A percentile compares a stretch with the other conserved stretches of the same genome.
Conservation (phyloP, 2,797 vertebrate species). For the Danio kyathit region DNA sequence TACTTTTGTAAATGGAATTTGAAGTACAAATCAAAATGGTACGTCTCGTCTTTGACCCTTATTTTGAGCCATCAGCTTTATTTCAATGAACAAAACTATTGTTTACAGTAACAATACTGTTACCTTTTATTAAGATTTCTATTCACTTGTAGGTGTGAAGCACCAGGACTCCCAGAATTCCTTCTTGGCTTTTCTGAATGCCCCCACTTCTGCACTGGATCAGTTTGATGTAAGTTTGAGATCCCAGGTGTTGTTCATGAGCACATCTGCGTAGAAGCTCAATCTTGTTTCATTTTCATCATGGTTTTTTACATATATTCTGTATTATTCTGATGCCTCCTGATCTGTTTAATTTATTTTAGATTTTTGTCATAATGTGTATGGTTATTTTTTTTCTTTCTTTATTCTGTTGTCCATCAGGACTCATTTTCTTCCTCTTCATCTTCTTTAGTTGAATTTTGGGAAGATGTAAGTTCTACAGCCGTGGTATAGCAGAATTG, state of each 20-base stretch:
- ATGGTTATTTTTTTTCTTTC: conserved; percentile 73
- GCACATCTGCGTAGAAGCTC: neutral
- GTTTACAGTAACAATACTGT: neutral
- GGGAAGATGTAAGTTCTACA: conserved; percentile 92
- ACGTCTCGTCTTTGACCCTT: too few relatives aligned
- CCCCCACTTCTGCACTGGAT: conserved; percentile 93
- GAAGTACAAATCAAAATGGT: too few relatives aligned
- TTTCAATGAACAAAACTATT: neutral
- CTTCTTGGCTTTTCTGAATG: conserved; percentile 97
- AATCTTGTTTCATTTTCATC: neutral
- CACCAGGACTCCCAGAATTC: conserved; percentile 99
- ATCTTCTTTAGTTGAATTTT: conserved; percentile 97
- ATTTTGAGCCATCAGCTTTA: neutral
- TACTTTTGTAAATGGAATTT: too few relatives aligned
- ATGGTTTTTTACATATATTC: neutral
- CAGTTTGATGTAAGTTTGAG: conserved; percentile 93
- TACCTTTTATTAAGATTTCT: neutral
- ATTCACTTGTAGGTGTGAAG: conserved; percentile 89
- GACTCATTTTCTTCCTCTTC: conserved; percentile 95
- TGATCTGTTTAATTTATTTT: conserved; percentile 52
- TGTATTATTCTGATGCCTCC: neutral
- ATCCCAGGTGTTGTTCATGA: conserved; percentile 17
- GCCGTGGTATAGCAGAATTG: conserved; percentile 32
- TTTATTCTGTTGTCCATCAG: conserved; percentile 85
- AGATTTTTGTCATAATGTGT: conserved; percentile 56